Evolutionary conservation across 1,140 invertebrate genomes (phyloP), one percentile per base, ranked within the genome.

Genomic region (Brachionus angularis): DNA sequence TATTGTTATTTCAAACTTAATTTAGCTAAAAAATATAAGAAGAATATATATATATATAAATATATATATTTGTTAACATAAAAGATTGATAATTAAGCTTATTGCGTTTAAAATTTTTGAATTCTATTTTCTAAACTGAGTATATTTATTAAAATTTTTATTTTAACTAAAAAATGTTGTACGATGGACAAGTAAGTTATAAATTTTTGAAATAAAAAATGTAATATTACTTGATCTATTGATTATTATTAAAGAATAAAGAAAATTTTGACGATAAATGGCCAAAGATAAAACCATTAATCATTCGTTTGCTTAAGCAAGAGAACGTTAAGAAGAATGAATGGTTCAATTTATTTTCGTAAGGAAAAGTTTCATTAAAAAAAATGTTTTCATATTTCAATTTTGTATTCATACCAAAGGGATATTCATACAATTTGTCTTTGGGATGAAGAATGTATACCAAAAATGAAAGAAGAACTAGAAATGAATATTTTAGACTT

Each of bases 291-390:
- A 85, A 90, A 73, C 91, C 91, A 8, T 91, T 91, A 74, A 91
- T 97, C 44, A 81, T 95, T 50, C 95, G 96, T 81, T 81, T 96
- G 33, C 82, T 97, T 36, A 88, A 91, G 75, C 93, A 96, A 82
- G 91, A 96, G 78, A 84, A 89, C 27, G 92, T 97, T 0, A 89
- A 89, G n/a, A 88, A 91, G 77, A 85, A 84, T 74, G 93, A 98
- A 85, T 98, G 94, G 94, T 93, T 97, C 80, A 92, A 95, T 80
- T 83, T 97, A 72, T 98, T 98, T 83, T 95, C 91, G 83, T 89
- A 76, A 47, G 71, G 67, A 34, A 8, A 39, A 71, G 12, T 31
- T 58, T 55, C 44, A 21, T 16, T n/a, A 25, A 64, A 8, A 29
- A 44, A 29, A 18, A 25, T 49, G 7, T 42, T 44, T 12, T 55